A percentile compares a stretch with the other conserved stretches of the same genome.
These are phyloP conservation scores for Sebastes elongatus DNA, from an alignment of 2,797 vertebrate genomes.

Conservation along the genomic window DNA sequence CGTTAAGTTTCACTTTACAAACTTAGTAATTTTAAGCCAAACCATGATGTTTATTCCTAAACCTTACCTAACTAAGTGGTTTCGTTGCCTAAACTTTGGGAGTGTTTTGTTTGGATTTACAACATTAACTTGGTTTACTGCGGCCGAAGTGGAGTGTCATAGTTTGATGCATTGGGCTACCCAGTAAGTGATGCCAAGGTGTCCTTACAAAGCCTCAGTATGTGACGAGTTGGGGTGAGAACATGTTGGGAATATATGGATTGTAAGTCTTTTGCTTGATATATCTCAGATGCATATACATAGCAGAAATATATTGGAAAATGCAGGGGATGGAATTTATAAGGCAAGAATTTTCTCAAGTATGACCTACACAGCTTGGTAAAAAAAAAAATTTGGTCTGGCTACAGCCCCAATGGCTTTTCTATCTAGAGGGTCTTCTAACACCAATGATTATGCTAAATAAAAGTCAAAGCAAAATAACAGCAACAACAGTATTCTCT, in stretches of 20 bases:
- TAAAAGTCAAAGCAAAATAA: conserved; percentile 12
- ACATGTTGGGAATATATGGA: background rate
- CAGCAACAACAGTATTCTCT: background rate
- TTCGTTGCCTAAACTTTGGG: too few relatives aligned
- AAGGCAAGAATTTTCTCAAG: background rate
- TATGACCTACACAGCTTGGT: background rate
- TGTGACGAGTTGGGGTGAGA: too few relatives aligned
- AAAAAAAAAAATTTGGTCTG: background rate
- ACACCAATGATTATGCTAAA: conserved; percentile 11
- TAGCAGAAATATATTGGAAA: background rate
- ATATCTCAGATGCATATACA: background rate
- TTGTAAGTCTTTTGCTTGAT: background rate
- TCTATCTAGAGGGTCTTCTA: background rate
- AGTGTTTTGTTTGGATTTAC: too few relatives aligned
- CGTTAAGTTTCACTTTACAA: too few relatives aligned
- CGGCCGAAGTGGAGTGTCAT: too few relatives aligned
- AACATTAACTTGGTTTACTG: too few relatives aligned
- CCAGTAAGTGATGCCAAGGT: too few relatives aligned
- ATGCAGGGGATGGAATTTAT: background rate
- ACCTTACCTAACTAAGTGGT: too few relatives aligned
- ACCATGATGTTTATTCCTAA: too few relatives aligned
- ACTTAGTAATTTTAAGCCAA: too few relatives aligned
- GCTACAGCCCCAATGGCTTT: background rate
- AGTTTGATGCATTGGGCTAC: too few relatives aligned
- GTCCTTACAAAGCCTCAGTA: too few relatives aligned